These are phyloP conservation scores for Carcinoscorpius rotundicauda DNA, from an alignment of 1,140 invertebrate genomes.

Conservation along the genomic window DNA sequence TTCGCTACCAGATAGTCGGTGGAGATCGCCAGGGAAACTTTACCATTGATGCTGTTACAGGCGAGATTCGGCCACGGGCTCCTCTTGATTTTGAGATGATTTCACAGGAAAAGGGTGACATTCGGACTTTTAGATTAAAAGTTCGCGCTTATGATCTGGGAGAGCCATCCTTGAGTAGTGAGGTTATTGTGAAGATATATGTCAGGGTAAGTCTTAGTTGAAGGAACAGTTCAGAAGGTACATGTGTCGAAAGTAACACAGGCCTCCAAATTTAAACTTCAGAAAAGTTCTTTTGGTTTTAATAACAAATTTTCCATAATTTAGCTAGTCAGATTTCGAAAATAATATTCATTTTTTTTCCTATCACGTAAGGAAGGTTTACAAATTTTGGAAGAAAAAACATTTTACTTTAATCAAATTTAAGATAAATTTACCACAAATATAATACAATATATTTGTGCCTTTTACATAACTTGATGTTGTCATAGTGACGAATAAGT, in stretches of 20 bases:
- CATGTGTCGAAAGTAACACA: no score
- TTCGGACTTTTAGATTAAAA: slow-evolving; percentile 56
- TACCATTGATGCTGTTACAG: slow-evolving; percentile 57
- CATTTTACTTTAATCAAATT: no score
- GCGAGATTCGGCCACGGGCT: slow-evolving; percentile 50
- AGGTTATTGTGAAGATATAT: slow-evolving; percentile 62
- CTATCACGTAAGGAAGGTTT: not conserved
- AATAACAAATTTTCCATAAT: not conserved
- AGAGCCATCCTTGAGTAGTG: slow-evolving; percentile 54
- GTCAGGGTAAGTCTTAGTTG: slow-evolving; percentile 35
- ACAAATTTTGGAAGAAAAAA: not conserved
- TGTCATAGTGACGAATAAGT: no score
- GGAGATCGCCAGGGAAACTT: slow-evolving; percentile 62
- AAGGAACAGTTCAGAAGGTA: no score
- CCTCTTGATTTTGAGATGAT: slow-evolving; percentile 65
- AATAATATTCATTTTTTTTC: not conserved
- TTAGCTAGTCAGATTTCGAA: not conserved
- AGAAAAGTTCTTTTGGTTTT: no score
- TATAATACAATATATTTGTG: no score
- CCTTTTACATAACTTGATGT: no score
- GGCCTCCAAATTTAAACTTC: no score
- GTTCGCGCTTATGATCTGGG: slow-evolving; percentile 69
- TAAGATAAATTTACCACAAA: no score
- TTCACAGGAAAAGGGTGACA: slow-evolving; percentile 40
- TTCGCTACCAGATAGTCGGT: slow-evolving; percentile 64